phyloP scores from a whole-genome alignment of 2,797 vertebrate genomes.

The Catharus ustulatus region DNA sequence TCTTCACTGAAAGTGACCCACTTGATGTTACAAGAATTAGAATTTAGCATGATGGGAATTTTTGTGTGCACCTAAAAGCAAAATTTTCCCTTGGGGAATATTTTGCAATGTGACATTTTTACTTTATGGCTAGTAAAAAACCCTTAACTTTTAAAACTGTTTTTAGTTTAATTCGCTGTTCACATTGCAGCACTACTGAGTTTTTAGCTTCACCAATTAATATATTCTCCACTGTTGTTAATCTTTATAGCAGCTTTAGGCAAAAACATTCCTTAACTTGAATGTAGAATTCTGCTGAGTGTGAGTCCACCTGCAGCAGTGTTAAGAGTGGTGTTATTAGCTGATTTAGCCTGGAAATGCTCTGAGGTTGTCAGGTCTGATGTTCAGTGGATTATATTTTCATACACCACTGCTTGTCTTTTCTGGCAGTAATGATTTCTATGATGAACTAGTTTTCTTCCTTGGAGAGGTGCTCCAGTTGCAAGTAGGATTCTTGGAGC shows the following conservation, averaged over 20 bases:
- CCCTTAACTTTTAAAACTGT: neutral
- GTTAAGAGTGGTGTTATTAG: constrained; percentile 70
- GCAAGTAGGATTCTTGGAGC: constrained; percentile 62
- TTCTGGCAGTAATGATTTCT: constrained; percentile 75
- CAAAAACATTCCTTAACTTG: constrained; percentile 44
- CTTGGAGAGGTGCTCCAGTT: constrained; percentile 78
- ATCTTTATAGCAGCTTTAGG: constrained; percentile 59
- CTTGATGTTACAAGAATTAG: neutral
- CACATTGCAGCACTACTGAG: constrained; percentile 7
- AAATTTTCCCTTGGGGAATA: neutral
- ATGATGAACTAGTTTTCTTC: constrained; percentile 78
- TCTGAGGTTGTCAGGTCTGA: constrained; percentile 75
- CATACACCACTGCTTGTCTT: constrained; percentile 74
- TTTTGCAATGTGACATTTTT: neutral
- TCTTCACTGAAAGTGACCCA: neutral
- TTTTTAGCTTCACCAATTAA: constrained; percentile 57
- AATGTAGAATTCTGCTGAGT: constrained; percentile 30
- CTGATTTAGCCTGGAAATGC: constrained; percentile 72
- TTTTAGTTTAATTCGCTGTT: constrained; percentile 39
- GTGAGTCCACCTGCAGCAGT: constrained; percentile 53
- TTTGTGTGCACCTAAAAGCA: neutral
- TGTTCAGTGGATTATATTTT: constrained; percentile 77
- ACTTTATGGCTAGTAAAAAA: neutral
- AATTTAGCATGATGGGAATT: neutral
- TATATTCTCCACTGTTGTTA: neutral